phyloP scores from a whole-genome alignment of 2,113 vertebrate genomes.

The Mobula birostris region DNA sequence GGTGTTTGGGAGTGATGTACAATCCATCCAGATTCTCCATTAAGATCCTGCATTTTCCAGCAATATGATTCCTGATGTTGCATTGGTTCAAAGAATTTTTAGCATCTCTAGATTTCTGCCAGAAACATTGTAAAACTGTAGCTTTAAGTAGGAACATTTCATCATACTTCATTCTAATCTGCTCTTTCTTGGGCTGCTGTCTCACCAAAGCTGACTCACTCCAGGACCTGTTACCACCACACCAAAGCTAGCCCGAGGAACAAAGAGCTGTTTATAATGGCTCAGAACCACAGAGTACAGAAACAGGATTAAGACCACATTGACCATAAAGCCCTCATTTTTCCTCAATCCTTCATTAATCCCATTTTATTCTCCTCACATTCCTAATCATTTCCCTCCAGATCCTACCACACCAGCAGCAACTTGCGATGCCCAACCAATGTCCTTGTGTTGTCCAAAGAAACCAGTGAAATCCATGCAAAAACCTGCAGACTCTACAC shows the following conservation, averaged over 20 bases:
- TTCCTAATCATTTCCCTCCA: background rate
- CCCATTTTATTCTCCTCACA: no score
- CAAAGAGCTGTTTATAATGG: background rate
- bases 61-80: background rate
- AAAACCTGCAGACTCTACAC: no score
- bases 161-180: background rate
- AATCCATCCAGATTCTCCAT: background rate
- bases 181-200: background rate
- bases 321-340: no score
- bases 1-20: background rate
- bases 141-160: background rate
- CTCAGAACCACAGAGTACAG: background rate
- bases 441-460: no score
- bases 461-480: no score
- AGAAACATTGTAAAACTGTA: background rate
- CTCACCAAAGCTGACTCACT: background rate
- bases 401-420: background rate
- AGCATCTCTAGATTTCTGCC: background rate
- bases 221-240: background rate
- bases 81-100: background rate
- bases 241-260: background rate
- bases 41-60: background rate
- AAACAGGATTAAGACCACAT: no score
- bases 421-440: no score
- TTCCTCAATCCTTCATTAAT: no score